A percentile compares a stretch with the other conserved stretches of the same genome.
Conservation (phyloP, 1,140 invertebrate genomes). For the Caenorhabditis inopinata region DNA sequence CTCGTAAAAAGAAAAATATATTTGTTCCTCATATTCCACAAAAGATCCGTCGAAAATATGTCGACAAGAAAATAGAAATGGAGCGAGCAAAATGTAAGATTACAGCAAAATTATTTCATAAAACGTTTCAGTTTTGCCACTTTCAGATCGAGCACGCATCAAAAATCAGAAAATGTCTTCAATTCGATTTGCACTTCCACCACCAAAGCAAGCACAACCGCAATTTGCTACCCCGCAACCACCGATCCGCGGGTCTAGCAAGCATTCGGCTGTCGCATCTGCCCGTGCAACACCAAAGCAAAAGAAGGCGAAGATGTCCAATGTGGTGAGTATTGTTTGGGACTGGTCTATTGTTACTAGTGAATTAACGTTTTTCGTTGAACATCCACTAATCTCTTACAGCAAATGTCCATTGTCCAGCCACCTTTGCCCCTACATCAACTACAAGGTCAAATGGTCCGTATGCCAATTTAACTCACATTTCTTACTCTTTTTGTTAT, state of each 20-base stretch:
- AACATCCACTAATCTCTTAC: slow-evolving; percentile 6
- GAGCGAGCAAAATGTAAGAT: background rate
- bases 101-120: too few species aligned
- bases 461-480: background rate
- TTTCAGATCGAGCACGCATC: background rate
- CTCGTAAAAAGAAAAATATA: background rate
- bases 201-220: background rate
- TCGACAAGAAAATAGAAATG: background rate
- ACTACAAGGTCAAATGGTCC: slow-evolving; percentile 16
- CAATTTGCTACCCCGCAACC: background rate
- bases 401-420: slow-evolving; percentile 29
- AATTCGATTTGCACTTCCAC: background rate
- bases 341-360: background rate
- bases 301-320: background rate
- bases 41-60: background rate
- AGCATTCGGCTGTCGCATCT: background rate
- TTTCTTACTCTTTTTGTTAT: too few species aligned
- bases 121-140: too few species aligned
- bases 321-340: background rate
- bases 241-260: background rate
- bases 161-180: background rate
- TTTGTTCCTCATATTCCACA: background rate
- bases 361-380: background rate
- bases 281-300: background rate
- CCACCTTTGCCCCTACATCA: slow-evolving; percentile 1